Percentiles rank a stretch among this genome's conserved stretches.
Conservation (phyloP, 2,888 invertebrate species). For the Neocrepidodera transversa region DNA sequence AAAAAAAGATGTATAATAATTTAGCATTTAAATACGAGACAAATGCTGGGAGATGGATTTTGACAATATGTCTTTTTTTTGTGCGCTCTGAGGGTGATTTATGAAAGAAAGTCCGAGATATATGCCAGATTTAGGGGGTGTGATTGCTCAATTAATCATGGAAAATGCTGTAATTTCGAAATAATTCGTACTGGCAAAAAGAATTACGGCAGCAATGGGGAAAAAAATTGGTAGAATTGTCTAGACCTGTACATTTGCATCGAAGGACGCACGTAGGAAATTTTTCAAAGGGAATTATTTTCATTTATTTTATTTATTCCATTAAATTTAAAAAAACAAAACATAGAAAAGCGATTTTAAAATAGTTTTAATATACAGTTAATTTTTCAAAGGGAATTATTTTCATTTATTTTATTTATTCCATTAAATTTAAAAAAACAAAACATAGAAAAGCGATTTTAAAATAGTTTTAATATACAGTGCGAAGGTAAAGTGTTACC, state of each 20-base stretch:
- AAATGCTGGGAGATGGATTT: conserved; percentile 37
- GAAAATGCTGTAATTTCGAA: conserved; percentile 23
- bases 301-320: no score
- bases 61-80: conserved; percentile 38
- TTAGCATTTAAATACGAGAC: conserved; percentile 37
- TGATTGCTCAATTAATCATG: conserved; percentile 31
- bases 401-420: no score
- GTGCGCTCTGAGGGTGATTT: conserved; percentile 30
- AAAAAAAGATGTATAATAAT: conserved; percentile 35
- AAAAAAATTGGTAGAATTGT: not conserved
- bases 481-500: no score
- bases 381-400: no score
- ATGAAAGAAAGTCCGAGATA: conserved; percentile 26
- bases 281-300: no score
- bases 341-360: no score
- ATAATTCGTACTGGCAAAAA: conserved; percentile 11
- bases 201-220: conserved; percentile 2
- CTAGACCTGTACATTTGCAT: not conserved
- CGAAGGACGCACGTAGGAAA: not conserved
- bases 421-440: no score
- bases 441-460: no score
- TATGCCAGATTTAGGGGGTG: conserved; percentile 26
- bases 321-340: no score
- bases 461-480: no score
- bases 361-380: no score